These are phyloP conservation scores for Dermatemys mawii DNA, from an alignment of 2,113 vertebrate species.

Conservation along the genomic window DNA sequence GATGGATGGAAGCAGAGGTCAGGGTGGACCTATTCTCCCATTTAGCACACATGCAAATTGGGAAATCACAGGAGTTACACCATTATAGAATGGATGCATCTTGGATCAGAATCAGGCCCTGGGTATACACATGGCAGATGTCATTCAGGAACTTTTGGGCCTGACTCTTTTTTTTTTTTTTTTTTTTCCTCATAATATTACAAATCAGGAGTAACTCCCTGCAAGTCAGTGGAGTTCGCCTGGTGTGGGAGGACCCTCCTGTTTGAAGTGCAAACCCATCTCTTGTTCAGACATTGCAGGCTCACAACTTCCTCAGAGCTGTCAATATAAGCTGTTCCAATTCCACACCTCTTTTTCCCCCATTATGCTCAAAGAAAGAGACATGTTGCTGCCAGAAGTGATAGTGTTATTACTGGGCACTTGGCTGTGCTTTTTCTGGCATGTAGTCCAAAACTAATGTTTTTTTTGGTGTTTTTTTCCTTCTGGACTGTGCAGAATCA, in stretches of 20 bases:
- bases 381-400: accelerated
- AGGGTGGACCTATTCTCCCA: not conserved
- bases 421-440: not conserved
- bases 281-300: not conserved
- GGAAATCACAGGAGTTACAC: not conserved
- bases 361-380: accelerated
- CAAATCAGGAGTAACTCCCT: not conserved
- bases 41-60: not conserved
- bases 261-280: not conserved
- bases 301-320: not conserved
- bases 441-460: not conserved
- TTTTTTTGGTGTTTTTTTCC: accelerated
- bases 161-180: accelerated
- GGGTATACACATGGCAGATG: not conserved
- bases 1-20: not conserved
- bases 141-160: not conserved
- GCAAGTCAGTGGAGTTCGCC: not conserved
- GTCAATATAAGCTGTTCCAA: not conserved
- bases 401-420: accelerated
- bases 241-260: not conserved
- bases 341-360: not conserved
- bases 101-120: not conserved
- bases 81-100: not conserved
- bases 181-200: not conserved
- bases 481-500: not conserved